Conservation (phyloP, 2,797 vertebrate genomes). For the Loris lydekkerianus region DNA sequence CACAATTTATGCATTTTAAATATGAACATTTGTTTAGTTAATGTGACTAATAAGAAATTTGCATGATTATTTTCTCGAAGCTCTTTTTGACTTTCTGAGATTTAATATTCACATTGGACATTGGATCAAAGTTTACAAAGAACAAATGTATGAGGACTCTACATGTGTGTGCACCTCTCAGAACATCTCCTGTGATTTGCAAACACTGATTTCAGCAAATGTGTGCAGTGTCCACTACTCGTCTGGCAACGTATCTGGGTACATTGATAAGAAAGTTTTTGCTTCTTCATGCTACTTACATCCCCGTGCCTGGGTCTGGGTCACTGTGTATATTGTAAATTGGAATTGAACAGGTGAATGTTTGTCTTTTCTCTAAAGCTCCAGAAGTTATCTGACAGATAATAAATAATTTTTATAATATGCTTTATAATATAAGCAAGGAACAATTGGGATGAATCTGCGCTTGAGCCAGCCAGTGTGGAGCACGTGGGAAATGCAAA, state of each 20-base stretch:
- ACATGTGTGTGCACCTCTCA: not conserved
- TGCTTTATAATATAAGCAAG: not conserved
- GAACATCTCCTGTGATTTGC: not conserved
- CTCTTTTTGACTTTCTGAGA: conserved; percentile 52
- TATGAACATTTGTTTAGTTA: conserved; percentile 20
- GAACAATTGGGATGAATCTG: not conserved
- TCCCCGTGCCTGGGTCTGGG: not conserved
- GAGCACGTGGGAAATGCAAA: not conserved
- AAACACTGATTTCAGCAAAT: not conserved
- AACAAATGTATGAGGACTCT: not conserved
- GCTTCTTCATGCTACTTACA: not conserved
- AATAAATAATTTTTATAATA: not conserved
- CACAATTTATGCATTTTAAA: not conserved
- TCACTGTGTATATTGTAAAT: not conserved
- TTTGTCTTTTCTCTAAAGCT: not conserved
- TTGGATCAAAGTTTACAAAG: not conserved
- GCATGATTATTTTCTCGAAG: conserved; percentile 1
- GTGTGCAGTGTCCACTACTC: not conserved
- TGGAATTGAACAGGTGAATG: conserved; percentile 11
- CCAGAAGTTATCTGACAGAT: not conserved
- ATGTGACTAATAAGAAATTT: not conserved
- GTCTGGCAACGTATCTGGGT: not conserved
- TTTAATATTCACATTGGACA: conserved; percentile 7
- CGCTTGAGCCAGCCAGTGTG: not conserved
- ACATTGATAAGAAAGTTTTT: not conserved